Evolutionary conservation across 1,140 invertebrate species (phyloP).

Genomic region (Camponotus floridanus): DNA sequence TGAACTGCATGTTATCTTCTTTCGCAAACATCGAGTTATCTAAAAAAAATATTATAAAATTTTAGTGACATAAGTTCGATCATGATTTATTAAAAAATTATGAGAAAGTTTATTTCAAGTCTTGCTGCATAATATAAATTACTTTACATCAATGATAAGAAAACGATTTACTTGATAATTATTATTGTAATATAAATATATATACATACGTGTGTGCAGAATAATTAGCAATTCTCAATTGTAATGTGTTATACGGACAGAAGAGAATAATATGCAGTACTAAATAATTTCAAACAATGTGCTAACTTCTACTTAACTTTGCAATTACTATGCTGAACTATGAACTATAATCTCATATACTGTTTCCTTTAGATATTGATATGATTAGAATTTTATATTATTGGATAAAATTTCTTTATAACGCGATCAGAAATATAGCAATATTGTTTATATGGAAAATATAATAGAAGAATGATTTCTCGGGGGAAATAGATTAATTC

Average conservation of each 20-base stretch:
- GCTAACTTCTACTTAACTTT: slow-evolving; percentile 21
- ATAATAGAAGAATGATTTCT: slow-evolving; percentile 24
- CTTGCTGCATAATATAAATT: not conserved
- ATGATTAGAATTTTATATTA: slow-evolving; percentile 25
- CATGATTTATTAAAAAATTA: not conserved
- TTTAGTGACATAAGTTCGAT: slow-evolving; percentile 37
- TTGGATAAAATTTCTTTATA: slow-evolving; percentile 48
- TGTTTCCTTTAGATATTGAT: slow-evolving; percentile 25
- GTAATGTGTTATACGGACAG: not conserved
- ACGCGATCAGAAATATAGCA: slow-evolving; percentile 37
- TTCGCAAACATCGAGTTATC: slow-evolving; percentile 56
- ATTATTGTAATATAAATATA: slow-evolving; percentile 9
- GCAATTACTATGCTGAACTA: slow-evolving; percentile 17
- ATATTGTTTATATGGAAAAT: slow-evolving; percentile 3
- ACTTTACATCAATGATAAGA: slow-evolving; percentile 10
- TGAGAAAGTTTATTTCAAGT: not conserved
- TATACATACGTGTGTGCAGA: not conserved
- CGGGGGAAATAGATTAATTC: not conserved
- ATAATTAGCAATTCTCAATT: not conserved
- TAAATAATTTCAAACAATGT: slow-evolving; percentile 31
- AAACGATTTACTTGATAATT: not conserved
- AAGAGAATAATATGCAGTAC: slow-evolving; percentile 24
- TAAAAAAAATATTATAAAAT: slow-evolving; percentile 4
- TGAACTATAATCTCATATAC: slow-evolving; percentile 6
- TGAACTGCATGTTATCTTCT: slow-evolving; percentile 38